A percentile compares a stretch with the other conserved stretches of the same genome.
phyloP scores from a whole-genome alignment of 2,888 invertebrate genomes.

The Lasioglossum calceatum region DNA sequence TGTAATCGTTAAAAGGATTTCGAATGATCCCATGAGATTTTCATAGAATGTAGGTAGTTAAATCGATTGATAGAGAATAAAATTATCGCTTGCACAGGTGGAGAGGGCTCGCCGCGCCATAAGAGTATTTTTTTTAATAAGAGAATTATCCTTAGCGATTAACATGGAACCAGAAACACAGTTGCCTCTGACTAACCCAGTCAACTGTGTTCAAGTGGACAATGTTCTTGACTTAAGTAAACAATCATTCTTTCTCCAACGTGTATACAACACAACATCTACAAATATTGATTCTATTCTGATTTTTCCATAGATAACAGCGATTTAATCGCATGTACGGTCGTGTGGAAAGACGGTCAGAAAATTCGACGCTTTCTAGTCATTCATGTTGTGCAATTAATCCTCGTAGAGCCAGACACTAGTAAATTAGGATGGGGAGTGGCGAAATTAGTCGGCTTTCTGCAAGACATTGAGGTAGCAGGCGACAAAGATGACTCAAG shows the following conservation, averaged over 20 bases:
- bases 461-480: constrained; percentile 97
- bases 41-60: constrained; percentile 26
- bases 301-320: constrained; percentile 92
- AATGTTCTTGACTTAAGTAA: constrained; percentile 98
- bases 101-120: constrained; percentile 95
- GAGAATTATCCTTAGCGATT: constrained; percentile 92
- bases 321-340: constrained; percentile 98
- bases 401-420: constrained; percentile 98
- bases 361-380: constrained; percentile 98
- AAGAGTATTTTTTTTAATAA: constrained; percentile 95
- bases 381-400: constrained; percentile 97
- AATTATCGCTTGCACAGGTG: constrained; percentile 86
- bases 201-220: constrained; percentile 95
- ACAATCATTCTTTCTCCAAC: constrained; percentile 68
- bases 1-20: constrained; percentile 56
- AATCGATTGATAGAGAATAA: constrained; percentile 46
- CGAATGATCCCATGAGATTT: neutral
- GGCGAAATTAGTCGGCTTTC: constrained; percentile 97
- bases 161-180: constrained; percentile 93
- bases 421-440: constrained; percentile 98
- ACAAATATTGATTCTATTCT: neutral
- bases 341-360: constrained; percentile 94
- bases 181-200: constrained; percentile 95
- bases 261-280: neutral
- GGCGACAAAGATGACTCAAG: constrained; percentile 99